A percentile compares a stretch with the other conserved stretches of the same genome.
These are phyloP conservation scores for Hecatera dysodea DNA, from an alignment of 2,888 invertebrate species.

Conservation along the genomic window DNA sequence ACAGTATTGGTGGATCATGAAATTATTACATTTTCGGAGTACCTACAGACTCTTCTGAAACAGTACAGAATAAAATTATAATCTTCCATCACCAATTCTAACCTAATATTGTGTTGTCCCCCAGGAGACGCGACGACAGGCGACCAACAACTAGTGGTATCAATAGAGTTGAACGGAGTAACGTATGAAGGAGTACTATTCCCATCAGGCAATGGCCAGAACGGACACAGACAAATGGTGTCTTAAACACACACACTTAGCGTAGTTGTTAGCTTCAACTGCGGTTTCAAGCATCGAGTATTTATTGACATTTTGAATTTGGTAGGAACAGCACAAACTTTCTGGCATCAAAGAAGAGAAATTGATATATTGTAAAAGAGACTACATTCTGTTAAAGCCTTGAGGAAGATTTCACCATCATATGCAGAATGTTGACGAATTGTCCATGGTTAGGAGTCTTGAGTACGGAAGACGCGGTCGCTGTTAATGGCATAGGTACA, in stretches of 20 bases:
- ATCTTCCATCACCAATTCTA: not conserved
- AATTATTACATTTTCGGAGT: not conserved
- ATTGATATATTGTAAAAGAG: not conserved
- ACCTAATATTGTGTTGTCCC: constrained; percentile 68
- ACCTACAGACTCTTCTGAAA: not conserved
- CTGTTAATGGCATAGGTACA: constrained; percentile 11
- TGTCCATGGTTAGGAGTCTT: constrained; percentile 66
- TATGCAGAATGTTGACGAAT: constrained; percentile 64
- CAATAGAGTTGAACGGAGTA: constrained; percentile 98
- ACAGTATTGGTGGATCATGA: not conserved
- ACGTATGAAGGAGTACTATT: constrained; percentile 98
- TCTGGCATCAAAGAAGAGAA: not conserved
- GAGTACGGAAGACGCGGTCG: constrained; percentile 34
- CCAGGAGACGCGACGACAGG: constrained; percentile 95
- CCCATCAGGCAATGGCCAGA: constrained; percentile 86
- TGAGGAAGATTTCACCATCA: constrained; percentile 25
- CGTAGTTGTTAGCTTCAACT: constrained; percentile 28
- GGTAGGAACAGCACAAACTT: not conserved
- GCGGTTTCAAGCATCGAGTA: constrained; percentile 52
- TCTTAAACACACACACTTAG: constrained; percentile 75
- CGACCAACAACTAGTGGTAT: constrained; percentile 97
- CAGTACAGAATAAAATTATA: not conserved
- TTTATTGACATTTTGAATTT: constrained; percentile 12
- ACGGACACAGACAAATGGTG: constrained; percentile 86
- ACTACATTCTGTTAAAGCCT: not conserved